These are phyloP conservation scores for Turritopsis rubra DNA, from an alignment of 30 jellyfish, hydroid and myxozoan genomes.

Conservation along the genomic window DNA sequence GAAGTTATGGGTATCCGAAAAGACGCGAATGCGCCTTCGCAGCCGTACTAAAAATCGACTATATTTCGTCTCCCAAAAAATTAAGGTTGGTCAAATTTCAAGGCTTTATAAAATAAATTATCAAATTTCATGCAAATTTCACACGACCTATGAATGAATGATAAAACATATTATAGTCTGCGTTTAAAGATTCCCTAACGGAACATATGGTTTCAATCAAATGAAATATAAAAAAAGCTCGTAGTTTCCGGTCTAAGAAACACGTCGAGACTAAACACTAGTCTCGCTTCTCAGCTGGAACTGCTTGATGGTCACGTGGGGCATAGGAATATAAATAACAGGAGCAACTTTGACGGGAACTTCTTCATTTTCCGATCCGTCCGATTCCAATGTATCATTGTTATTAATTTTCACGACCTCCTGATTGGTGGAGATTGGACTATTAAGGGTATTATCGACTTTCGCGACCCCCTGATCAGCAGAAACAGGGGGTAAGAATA, in stretches of 20 bases:
- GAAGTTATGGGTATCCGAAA: no score
- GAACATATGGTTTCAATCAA: background rate
- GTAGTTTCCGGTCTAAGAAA: no score
- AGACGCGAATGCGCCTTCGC: no score
- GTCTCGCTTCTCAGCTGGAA: conserved; percentile 59
- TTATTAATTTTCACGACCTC: background rate
- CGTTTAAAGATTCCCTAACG: background rate
- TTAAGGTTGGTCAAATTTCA: no score
- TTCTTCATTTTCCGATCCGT: background rate
- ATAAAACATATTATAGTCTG: background rate
- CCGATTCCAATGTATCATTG: background rate
- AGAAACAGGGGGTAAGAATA: background rate
- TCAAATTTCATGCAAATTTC: no score
- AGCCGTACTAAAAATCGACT: no score
- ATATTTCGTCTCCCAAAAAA: no score
- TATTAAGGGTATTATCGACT: background rate
- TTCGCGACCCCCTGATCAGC: background rate
- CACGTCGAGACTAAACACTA: conserved; percentile 50
- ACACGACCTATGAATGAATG: background rate
- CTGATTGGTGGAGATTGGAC: background rate
- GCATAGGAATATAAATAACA: conserved; percentile 66
- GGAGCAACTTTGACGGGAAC: conserved; percentile 11
- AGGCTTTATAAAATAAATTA: no score
- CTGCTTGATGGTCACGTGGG: conserved; percentile 36
- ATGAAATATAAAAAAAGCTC: background rate